These are phyloP conservation scores for Pangasianodon hypophthalmus DNA, from an alignment of 2,113 vertebrate genomes.

Conservation along the genomic window DNA sequence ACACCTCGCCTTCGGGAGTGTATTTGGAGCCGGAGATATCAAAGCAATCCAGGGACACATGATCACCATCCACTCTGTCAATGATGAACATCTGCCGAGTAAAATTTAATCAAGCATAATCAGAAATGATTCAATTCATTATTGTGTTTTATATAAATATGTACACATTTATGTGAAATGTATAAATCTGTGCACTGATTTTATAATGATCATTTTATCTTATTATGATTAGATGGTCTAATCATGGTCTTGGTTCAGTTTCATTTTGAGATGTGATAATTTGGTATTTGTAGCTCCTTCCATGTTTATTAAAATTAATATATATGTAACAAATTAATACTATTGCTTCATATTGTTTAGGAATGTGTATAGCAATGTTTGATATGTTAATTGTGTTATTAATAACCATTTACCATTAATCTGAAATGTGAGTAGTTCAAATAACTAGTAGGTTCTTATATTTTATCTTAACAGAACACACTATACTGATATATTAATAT, in stretches of 20 bases:
- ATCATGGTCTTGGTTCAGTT: neutral
- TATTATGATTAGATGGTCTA: neutral
- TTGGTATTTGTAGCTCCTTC: neutral
- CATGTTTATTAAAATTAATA: too few species aligned
- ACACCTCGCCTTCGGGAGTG: conserved; percentile 93
- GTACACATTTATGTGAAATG: neutral
- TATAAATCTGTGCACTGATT: neutral
- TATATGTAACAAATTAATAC: too few species aligned
- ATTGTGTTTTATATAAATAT: neutral
- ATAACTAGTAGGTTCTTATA: neutral
- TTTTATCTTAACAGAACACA: neutral
- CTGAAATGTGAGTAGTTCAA: neutral
- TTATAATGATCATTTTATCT: neutral
- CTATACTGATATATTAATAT: neutral
- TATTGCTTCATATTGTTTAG: too few species aligned
- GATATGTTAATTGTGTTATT: neutral
- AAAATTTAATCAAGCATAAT: neutral
- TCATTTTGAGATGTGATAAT: neutral
- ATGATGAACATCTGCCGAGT: conserved; percentile 85
- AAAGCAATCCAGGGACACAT: conserved; percentile 82
- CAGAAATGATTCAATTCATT: neutral
- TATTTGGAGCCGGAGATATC: conserved; percentile 93
- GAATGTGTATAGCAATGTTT: too few species aligned
- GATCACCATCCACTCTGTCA: conserved; percentile 81
- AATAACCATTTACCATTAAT: neutral